Percentiles rank a stretch among this genome's conserved stretches.
phyloP scores from a whole-genome alignment of 2,888 invertebrate species.

The Ophion ellenae region DNA sequence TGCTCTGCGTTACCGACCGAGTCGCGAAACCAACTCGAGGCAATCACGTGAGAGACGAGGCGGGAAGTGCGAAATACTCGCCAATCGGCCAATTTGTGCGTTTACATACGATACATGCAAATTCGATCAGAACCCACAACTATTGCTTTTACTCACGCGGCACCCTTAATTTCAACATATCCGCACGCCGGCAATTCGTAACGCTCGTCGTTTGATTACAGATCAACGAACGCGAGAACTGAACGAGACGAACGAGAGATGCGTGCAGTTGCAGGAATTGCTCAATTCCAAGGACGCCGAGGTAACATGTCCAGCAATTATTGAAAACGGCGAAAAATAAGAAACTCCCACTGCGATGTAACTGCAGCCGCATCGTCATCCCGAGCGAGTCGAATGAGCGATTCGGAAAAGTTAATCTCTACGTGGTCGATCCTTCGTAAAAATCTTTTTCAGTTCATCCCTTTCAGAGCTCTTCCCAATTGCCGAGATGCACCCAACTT shows the following conservation, averaged over 20 bases:
- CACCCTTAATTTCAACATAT: neutral
- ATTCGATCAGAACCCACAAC: constrained; percentile 12
- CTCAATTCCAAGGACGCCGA: constrained; percentile 81
- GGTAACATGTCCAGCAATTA: constrained; percentile 69
- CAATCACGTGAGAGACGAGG: constrained; percentile 52
- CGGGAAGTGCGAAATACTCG: constrained; percentile 58
- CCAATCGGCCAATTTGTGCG: constrained; percentile 14
- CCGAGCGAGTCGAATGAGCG: too few species aligned
- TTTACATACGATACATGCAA: constrained; percentile 36
- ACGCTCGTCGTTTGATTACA: constrained; percentile 62
- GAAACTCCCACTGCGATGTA: neutral
- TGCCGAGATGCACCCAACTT: neutral
- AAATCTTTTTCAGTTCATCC: too few species aligned
- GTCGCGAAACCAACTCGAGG: constrained; percentile 7
- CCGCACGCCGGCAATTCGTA: neutral
- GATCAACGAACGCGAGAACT: constrained; percentile 78
- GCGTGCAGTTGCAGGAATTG: constrained; percentile 79
- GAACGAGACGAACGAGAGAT: constrained; percentile 79
- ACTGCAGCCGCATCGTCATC: neutral
- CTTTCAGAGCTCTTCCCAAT: neutral
- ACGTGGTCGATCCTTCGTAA: too few species aligned
- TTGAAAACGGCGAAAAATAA: neutral
- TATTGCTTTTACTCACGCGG: neutral
- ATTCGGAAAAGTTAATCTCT: too few species aligned
- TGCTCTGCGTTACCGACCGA: constrained; percentile 76